Evolutionary conservation across 2,797 vertebrate species (phyloP).

Genomic region (Darevskia nairensis): DNA sequence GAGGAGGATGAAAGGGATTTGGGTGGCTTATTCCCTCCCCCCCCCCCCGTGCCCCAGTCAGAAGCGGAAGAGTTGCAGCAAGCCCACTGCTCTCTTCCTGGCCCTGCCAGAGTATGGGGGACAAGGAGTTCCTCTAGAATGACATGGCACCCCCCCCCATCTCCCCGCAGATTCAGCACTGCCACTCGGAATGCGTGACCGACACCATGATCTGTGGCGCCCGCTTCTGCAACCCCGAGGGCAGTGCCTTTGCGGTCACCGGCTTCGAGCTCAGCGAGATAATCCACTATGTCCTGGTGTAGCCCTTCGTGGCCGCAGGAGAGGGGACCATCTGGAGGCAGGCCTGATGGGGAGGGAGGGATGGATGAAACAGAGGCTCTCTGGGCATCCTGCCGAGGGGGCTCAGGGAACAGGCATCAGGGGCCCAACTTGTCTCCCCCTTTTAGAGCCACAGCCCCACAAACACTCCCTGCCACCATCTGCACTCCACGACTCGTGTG

Average conservation of each 20-base stretch:
- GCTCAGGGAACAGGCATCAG: neutral
- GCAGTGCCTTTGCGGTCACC: constrained; percentile 91
- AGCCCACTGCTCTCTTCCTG: neutral
- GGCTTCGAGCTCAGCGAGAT: constrained; percentile 96
- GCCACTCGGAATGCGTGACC: constrained; percentile 90
- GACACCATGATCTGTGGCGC: constrained; percentile 94
- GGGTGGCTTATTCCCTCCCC: too few species aligned
- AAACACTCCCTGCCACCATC: neutral
- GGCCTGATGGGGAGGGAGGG: neutral
- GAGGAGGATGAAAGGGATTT: too few species aligned
- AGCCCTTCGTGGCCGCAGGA: neutral
- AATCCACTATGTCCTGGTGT: constrained; percentile 83
- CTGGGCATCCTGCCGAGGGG: neutral
- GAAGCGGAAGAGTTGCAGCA: neutral
- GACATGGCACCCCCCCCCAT: neutral
- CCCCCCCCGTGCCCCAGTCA: neutral
- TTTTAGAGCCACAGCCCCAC: neutral
- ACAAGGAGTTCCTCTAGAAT: neutral
- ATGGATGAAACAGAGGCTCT: neutral
- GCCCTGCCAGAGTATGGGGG: neutral
- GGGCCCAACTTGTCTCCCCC: neutral
- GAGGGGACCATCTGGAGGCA: neutral
- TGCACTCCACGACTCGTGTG: neutral
- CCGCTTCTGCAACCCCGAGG: constrained; percentile 91
- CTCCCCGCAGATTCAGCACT: constrained; percentile 84